These are phyloP conservation scores for Saimiri boliviensis DNA, from an alignment of 2,113 vertebrate genomes.

Conservation along the genomic window DNA sequence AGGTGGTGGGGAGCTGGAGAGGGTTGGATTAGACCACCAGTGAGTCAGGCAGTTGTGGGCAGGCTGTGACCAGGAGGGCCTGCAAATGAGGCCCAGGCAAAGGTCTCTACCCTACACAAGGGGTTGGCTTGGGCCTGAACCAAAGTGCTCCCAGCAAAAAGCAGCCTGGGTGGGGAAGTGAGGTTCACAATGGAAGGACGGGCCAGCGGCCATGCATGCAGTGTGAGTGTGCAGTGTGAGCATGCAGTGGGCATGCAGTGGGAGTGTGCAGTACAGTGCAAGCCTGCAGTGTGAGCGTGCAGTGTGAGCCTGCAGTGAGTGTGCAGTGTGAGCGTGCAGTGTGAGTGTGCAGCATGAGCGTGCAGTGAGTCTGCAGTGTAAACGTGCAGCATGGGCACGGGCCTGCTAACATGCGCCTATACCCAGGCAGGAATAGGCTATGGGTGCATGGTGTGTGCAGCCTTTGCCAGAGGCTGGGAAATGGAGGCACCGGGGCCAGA, in stretches of 20 bases:
- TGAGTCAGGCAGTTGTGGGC: too few relatives aligned
- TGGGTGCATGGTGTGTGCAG: fast-evolving
- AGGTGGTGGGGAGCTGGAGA: background rate
- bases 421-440: background rate
- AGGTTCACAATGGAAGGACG: background rate
- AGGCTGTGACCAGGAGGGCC: background rate
- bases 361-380: too few relatives aligned
- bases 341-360: too few relatives aligned
- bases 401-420: fast-evolving
- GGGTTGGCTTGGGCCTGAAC: background rate
- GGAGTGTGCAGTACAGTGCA: too few relatives aligned
- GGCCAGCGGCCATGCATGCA: fast-evolving
- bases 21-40: background rate
- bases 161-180: too few relatives aligned
- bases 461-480: background rate
- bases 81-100: background rate
- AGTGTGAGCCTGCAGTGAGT: too few relatives aligned
- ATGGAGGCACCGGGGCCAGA: background rate
- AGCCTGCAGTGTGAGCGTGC: too few relatives aligned
- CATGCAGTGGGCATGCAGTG: fast-evolving
- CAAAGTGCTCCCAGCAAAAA: background rate
- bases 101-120: fast-evolving
- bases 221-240: too few relatives aligned
- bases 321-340: too few relatives aligned
- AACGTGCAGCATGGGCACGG: fast-evolving